A percentile compares a stretch with the other conserved stretches of the same genome.
phyloP scores from a whole-genome alignment of 2,797 vertebrate species.

The Cossypha dichroa region DNA sequence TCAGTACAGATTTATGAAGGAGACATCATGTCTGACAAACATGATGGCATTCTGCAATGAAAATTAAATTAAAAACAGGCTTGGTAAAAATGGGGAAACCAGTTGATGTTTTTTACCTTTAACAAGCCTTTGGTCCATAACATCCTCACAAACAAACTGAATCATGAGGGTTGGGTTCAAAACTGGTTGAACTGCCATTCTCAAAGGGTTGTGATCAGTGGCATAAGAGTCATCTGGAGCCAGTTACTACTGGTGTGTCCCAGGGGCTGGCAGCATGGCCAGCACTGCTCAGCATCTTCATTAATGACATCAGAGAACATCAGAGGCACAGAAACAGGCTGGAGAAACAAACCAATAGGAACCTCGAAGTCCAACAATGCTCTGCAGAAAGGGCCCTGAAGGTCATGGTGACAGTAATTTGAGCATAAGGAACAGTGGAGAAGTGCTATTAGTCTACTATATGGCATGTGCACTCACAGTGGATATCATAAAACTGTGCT shows the following conservation, averaged over 20 bases:
- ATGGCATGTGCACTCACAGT: not conserved
- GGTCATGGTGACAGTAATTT: not conserved
- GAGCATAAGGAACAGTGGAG: not conserved
- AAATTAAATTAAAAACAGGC: not conserved
- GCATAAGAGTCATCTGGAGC: not conserved
- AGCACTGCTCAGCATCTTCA: not conserved
- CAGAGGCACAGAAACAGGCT: not conserved
- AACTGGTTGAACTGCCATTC: not conserved
- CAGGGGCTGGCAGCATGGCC: not conserved
- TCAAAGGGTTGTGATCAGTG: not conserved
- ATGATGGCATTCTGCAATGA: not conserved
- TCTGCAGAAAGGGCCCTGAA: not conserved
- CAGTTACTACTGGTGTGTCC: not conserved
- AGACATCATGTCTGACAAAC: not conserved
- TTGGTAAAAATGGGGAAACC: not conserved
- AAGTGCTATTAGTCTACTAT: not conserved
- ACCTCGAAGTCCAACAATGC: not conserved
- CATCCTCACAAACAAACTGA: not conserved
- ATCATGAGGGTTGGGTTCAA: not conserved
- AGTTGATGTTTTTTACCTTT: not conserved
- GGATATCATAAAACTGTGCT: not conserved
- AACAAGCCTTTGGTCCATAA: not conserved
- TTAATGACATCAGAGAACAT: not conserved
- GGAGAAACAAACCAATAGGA: not conserved
- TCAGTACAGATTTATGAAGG: not conserved